These are phyloP conservation scores for Vultur gryphus DNA, from an alignment of 2,797 vertebrate species.

Conservation along the genomic window DNA sequence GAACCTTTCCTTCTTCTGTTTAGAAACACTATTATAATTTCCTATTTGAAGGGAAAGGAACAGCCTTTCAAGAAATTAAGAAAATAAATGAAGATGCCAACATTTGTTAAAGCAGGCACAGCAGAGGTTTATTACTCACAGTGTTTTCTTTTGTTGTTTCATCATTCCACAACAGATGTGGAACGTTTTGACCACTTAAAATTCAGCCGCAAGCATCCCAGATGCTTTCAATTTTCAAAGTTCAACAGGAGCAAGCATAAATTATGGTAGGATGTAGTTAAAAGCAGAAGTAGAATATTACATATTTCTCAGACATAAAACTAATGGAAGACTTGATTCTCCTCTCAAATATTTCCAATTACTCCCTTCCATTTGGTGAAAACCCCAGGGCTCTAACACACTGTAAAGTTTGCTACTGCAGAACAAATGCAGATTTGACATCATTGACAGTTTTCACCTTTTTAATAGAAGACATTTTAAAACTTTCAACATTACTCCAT, in stretches of 20 bases:
- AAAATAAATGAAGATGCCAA: background rate
- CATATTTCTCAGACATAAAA: background rate
- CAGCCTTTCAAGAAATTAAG: background rate
- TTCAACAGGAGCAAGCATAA: background rate
- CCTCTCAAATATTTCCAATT: background rate
- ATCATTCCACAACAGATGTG: background rate
- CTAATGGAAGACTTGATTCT: background rate
- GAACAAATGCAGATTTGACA: background rate
- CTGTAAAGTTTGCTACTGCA: background rate
- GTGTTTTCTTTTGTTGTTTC: background rate
- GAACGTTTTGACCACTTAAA: background rate
- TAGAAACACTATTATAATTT: background rate
- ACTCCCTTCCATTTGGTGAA: background rate
- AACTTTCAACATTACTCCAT: background rate
- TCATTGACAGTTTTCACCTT: background rate
- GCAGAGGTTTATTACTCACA: background rate
- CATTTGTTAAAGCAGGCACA: background rate
- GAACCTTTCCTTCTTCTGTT: background rate
- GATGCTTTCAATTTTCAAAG: background rate
- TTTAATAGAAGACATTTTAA: slow-evolving; percentile 29
- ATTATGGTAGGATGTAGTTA: background rate
- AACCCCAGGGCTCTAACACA: background rate
- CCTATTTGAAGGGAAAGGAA: background rate
- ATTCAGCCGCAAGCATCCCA: background rate
- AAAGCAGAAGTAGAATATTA: background rate